Conservation (phyloP, 2,113 vertebrate species). For the Tautogolabrus adspersus region DNA sequence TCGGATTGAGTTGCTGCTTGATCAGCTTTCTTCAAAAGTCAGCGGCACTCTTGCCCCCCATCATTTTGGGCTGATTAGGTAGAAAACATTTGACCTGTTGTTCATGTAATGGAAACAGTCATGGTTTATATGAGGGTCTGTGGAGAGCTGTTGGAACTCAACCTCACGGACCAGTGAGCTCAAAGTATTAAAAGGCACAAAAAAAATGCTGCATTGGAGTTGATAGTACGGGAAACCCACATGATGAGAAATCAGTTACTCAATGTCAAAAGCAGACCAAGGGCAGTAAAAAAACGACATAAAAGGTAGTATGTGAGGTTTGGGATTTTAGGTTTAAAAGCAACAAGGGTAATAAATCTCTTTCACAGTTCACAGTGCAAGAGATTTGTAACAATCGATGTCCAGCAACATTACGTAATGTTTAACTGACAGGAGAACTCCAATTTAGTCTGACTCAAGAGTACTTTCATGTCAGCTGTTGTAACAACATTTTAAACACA, state of each 20-base stretch:
- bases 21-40: conserved; percentile 14
- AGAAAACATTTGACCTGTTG: conserved; percentile 1
- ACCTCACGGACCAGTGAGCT: conserved; percentile 13
- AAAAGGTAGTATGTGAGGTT: neutral
- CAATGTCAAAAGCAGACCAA: conserved; percentile 17
- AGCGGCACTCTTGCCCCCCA: neutral
- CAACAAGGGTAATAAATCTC: neutral
- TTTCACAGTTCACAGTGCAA: neutral
- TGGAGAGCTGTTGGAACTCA: conserved; percentile 27
- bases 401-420: no score
- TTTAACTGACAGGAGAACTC: no score
- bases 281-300: neutral
- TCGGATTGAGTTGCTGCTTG: neutral
- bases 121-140: conserved; percentile 9
- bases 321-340: neutral
- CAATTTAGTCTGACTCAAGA: no score
- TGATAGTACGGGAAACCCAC: conserved; percentile 1
- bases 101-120: conserved; percentile 5
- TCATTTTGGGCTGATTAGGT: conserved; percentile 11
- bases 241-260: conserved; percentile 12
- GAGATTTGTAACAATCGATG: neutral
- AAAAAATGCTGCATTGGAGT: neutral
- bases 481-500: no score
- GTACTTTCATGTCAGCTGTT: no score
- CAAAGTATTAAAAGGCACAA: conserved; percentile 5